Conservation (phyloP, 2,888 invertebrate species). For the Phaonia tiefii region DNA sequence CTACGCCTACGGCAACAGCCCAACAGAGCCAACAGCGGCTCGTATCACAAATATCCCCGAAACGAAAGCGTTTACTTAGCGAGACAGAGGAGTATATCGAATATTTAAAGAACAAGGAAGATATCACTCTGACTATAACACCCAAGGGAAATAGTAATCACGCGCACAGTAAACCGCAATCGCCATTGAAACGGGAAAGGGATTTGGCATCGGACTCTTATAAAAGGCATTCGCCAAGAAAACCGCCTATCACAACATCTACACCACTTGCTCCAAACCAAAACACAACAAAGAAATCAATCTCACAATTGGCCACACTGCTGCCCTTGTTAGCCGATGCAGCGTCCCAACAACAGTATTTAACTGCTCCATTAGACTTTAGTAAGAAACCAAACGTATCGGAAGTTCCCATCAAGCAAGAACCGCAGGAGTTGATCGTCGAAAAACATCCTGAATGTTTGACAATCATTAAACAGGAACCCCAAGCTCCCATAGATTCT, state of each 20-base stretch:
- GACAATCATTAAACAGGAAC: conserved; percentile 36
- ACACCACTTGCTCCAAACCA: conserved; percentile 34
- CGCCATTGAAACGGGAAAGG: conserved; percentile 74
- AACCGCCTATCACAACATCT: conserved; percentile 46
- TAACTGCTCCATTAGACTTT: conserved; percentile 75
- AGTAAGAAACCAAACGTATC: conserved; percentile 72
- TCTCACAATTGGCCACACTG: conserved; percentile 75
- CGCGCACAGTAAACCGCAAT: conserved; percentile 49
- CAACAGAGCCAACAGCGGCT: conserved; percentile 66
- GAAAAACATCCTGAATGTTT: conserved; percentile 25
- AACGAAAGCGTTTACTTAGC: conserved; percentile 74
- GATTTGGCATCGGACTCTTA: conserved; percentile 72
- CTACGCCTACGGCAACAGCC: conserved; percentile 72
- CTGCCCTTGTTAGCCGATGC: conserved; percentile 76
- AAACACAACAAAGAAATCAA: conserved; percentile 69
- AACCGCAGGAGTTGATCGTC: background rate
- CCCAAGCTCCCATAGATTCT: conserved; percentile 48
- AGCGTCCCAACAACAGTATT: conserved; percentile 75
- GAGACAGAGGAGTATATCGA: conserved; percentile 80
- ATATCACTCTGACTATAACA: conserved; percentile 79
- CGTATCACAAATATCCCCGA: conserved; percentile 49
- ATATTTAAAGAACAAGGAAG: conserved; percentile 80
- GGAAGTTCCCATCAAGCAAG: conserved; percentile 1
- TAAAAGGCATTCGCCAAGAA: conserved; percentile 70
- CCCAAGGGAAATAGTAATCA: conserved; percentile 71